Conservation (phyloP, 2,113 vertebrate species). For the Podarcis raffonei region DNA sequence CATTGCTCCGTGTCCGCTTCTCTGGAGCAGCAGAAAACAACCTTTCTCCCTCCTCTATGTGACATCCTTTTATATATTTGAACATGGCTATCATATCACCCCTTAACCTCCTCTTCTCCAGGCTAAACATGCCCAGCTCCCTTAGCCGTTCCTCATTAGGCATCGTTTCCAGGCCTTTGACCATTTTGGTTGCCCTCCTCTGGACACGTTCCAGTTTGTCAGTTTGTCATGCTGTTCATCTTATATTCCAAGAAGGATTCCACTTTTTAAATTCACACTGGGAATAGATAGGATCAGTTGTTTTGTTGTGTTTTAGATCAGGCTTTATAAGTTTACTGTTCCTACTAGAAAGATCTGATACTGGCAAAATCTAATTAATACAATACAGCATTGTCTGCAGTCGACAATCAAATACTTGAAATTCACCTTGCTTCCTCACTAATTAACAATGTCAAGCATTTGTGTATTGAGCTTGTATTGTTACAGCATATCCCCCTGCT, state of each 20-base stretch:
- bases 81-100: too few relatives aligned
- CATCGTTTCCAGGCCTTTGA: too few relatives aligned
- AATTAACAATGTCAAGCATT: not conserved
- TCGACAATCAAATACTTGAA: not conserved
- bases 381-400: too few relatives aligned
- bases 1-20: too few relatives aligned
- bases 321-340: not conserved
- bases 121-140: too few relatives aligned
- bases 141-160: too few relatives aligned
- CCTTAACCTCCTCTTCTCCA: too few relatives aligned
- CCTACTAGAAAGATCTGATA: not conserved
- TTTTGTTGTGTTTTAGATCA: not conserved
- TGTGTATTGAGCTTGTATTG: not conserved
- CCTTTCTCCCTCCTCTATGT: too few relatives aligned
- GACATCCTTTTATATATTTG: too few relatives aligned
- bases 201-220: too few relatives aligned
- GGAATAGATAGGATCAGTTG: constrained; percentile 1
- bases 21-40: too few relatives aligned
- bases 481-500: not conserved
- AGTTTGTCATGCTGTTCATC: not conserved
- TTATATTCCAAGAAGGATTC: not conserved
- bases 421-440: not conserved
- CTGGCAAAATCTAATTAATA: not conserved
- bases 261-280: not conserved
- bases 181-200: too few relatives aligned